Percentiles rank a stretch among this genome's conserved stretches.
Evolutionary conservation across 1,140 invertebrate species (phyloP).

Genomic region (Octopus sinensis): DNA sequence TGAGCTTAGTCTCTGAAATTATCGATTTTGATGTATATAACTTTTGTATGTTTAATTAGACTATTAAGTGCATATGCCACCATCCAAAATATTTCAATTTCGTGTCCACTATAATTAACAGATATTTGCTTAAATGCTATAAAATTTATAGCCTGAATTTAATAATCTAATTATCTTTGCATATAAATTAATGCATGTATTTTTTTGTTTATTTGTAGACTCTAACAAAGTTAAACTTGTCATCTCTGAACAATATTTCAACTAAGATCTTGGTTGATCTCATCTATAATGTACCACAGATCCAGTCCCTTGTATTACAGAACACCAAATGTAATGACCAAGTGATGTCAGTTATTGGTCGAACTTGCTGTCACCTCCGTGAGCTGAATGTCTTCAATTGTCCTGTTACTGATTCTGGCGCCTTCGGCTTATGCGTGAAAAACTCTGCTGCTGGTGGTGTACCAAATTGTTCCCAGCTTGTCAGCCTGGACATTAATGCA

Average conservation of each 20-base stretch:
- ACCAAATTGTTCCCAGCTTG: background rate
- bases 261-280: background rate
- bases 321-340: slow-evolving; percentile 14
- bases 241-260: slow-evolving; percentile 6
- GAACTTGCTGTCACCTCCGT: background rate
- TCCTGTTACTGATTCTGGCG: slow-evolving; percentile 1
- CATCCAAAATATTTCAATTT: too few relatives aligned
- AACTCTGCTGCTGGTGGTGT: background rate
- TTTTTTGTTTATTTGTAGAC: slow-evolving; percentile 1
- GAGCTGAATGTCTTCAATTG: slow-evolving; percentile 11
- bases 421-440: slow-evolving; percentile 3
- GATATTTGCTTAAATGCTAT: background rate
- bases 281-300: background rate
- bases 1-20: too few relatives aligned
- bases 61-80: too few relatives aligned
- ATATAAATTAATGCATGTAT: background rate
- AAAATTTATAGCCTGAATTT: too few relatives aligned
- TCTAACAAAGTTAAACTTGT: slow-evolving; percentile 2
- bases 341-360: slow-evolving; percentile 9
- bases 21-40: too few relatives aligned
- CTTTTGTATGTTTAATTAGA: too few relatives aligned
- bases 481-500: slow-evolving; percentile 4
- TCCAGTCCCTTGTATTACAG: slow-evolving; percentile 1
- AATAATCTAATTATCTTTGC: too few relatives aligned
- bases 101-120: too few relatives aligned